Evolutionary conservation across 37 sponge, comb jelly and placozoan genomes (phyloP), one percentile per base, ranked within the genome.

Genomic region (Ephydatia muelleri): DNA sequence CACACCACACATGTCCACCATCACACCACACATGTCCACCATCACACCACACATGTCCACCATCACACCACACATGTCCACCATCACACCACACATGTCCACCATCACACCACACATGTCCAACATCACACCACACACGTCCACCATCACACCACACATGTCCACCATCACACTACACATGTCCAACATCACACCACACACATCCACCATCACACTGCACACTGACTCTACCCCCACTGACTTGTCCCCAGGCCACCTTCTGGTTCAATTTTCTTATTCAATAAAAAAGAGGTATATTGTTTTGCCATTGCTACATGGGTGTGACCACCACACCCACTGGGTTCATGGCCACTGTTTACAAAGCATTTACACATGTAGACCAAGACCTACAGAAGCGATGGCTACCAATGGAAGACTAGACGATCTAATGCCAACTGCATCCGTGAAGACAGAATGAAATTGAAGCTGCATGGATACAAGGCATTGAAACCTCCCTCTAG

Each of bases 361-460:
- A 84, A 88, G 67, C 83, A 49, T 66, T 87, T n/a, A 28, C 8
- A 11, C 34, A 26, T 28, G 33, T 68, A 90, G 90, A 90, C 90
- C 3, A 90, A 85, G 85, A 80, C 81, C 12, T 90, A 90, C 70
- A 73, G 85, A 25, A 75, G 12, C 67, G 90, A 90, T 76, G 90
- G 85, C 14, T 81, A 90, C 37, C 82, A 85, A 70, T 90, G 90
- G 90, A 90, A 90, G 76, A 90, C 82, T 0, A 73, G 90, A 40
- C 65, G 65, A 32, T 39, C 65, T 19, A 29, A 35, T 22, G 33
- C 40, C 31, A 72, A 67, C n/a, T 39, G 40, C 5, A 68, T 90
- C 2, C 49, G 90, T 49, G 90, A 90, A 71, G 90, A 90, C 68
- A 65, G 90, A 69, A 84, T 81, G 84, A 90, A 85, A 38, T 80